A percentile compares a stretch with the other conserved stretches of the same genome.
These are phyloP conservation scores for Gavia stellata DNA, from an alignment of 2,113 vertebrate species.

Conservation along the genomic window DNA sequence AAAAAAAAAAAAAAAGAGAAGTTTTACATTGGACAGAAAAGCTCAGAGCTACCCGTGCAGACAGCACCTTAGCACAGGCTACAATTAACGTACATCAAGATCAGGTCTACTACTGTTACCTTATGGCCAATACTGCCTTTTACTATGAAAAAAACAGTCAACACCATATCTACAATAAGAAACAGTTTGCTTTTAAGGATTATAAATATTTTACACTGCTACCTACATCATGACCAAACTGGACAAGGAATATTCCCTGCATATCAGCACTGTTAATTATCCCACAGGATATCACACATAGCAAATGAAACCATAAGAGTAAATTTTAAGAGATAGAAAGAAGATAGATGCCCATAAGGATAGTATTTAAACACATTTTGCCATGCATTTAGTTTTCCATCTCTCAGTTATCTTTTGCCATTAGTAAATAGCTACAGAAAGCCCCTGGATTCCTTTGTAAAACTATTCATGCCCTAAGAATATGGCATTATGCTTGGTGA, in stretches of 20 bases:
- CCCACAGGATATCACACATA: background rate
- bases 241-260: background rate
- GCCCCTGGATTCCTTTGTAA: background rate
- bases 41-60: slow-evolving; percentile 12
- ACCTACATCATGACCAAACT: background rate
- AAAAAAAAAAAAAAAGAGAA: background rate
- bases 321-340: background rate
- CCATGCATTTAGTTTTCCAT: background rate
- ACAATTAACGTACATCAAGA: background rate
- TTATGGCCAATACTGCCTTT: background rate
- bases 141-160: background rate
- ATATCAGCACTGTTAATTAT: background rate
- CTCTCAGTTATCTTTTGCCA: background rate
- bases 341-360: background rate
- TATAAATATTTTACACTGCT: background rate
- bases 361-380: background rate
- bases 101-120: background rate
- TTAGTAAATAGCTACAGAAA: background rate
- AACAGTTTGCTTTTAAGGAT: background rate
- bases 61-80: background rate
- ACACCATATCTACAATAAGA: background rate
- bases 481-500: background rate
- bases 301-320: background rate
- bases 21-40: slow-evolving; percentile 21
- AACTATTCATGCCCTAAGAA: background rate